These are phyloP conservation scores for Thaumetopoea pityocampa DNA, from an alignment of 1,140 invertebrate species.

Conservation along the genomic window DNA sequence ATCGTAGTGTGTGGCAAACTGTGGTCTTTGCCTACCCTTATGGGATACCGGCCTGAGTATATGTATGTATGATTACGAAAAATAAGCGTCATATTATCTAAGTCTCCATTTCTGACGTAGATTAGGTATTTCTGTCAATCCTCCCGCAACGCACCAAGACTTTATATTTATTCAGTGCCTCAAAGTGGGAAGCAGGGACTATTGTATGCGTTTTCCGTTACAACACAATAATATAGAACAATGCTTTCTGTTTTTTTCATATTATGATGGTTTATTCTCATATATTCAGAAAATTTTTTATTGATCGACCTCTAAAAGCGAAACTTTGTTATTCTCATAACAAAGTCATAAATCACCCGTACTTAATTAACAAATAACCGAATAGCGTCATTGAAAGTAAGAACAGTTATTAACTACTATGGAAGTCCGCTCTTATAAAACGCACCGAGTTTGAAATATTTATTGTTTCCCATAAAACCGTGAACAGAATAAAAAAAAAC, in stretches of 20 bases:
- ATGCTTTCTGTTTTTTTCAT: neutral
- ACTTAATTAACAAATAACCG: conserved; percentile 36
- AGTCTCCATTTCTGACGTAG: too few species aligned
- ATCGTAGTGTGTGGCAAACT: too few species aligned
- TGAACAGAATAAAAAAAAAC: conserved; percentile 40
- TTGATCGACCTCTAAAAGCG: conserved; percentile 44
- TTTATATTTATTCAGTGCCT: too few species aligned
- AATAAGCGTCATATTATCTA: too few species aligned
- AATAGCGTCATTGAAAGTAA: conserved; percentile 57
- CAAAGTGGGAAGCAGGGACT: too few species aligned
- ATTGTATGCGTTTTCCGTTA: too few species aligned
- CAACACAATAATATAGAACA: too few species aligned
- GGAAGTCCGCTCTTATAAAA: conserved; percentile 61
- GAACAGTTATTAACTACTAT: conserved; percentile 62
- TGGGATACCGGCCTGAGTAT: too few species aligned
- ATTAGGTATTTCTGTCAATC: too few species aligned
- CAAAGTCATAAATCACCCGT: conserved; percentile 30
- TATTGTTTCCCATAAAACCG: conserved; percentile 55
- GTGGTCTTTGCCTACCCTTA: too few species aligned
- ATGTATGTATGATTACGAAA: too few species aligned
- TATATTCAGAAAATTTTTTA: neutral
- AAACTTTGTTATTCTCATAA: conserved; percentile 46
- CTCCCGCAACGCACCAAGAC: too few species aligned
- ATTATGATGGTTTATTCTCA: neutral
- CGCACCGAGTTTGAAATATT: conserved; percentile 61